Evolutionary conservation across 2,113 vertebrate genomes (phyloP).

Genomic region (Motacilla alba): DNA sequence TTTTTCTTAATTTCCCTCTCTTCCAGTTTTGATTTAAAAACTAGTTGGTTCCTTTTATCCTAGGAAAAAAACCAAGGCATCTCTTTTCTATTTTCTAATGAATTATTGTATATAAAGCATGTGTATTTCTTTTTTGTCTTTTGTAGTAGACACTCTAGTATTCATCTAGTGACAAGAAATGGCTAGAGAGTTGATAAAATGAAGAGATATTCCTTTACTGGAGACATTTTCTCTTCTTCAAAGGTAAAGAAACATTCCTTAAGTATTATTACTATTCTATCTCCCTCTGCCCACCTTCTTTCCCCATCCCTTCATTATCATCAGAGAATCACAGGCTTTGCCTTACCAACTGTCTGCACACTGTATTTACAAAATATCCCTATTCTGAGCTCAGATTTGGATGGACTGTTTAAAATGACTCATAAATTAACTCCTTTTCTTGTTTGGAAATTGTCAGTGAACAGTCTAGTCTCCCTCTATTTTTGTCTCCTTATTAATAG

Average conservation of each 20-base stretch:
- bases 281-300: not conserved
- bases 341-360: not conserved
- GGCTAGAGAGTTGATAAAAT: not conserved
- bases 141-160: not conserved
- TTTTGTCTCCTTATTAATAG: slow-evolving; percentile 12
- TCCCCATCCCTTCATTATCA: not conserved
- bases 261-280: not conserved
- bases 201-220: not conserved
- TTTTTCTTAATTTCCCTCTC: slow-evolving; percentile 32
- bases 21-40: slow-evolving; percentile 19
- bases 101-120: not conserved
- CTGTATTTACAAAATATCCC: not conserved
- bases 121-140: not conserved
- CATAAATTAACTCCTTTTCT: not conserved
- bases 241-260: not conserved
- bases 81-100: not conserved
- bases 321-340: not conserved
- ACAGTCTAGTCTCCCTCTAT: not conserved
- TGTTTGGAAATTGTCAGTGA: not conserved
- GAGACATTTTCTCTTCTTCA: not conserved
- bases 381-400: not conserved
- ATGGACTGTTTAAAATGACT: not conserved
- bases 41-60: not conserved
- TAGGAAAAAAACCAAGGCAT: not conserved
- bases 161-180: not conserved